These are phyloP conservation scores for Drosophila carrolli DNA, from an alignment of 1,140 invertebrate species.

Conservation along the genomic window DNA sequence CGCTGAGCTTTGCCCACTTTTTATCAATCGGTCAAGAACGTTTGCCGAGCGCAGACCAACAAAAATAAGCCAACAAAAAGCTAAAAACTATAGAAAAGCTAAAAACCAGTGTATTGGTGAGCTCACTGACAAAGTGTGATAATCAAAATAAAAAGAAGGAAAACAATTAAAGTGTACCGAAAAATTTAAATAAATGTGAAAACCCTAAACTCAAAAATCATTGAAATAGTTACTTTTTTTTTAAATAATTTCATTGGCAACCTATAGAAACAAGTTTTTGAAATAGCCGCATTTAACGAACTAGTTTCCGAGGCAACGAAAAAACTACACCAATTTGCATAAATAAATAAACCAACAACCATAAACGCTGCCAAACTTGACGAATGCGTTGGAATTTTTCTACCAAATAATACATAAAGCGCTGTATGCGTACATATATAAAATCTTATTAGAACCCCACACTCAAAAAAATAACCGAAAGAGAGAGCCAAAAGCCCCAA, in stretches of 20 bases:
- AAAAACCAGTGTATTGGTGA: constrained; percentile 16
- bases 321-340: constrained; percentile 63
- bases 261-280: constrained; percentile 11
- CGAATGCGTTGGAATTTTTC: constrained; percentile 68
- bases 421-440: constrained; percentile 15
- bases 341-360: constrained; percentile 77
- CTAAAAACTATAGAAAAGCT: constrained; percentile 8
- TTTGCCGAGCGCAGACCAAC: constrained; percentile 64
- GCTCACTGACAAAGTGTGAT: constrained; percentile 46
- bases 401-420: constrained; percentile 47
- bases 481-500: constrained; percentile 30
- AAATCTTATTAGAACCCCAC: constrained; percentile 58
- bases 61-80: constrained; percentile 28
- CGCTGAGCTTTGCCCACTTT: constrained; percentile 68
- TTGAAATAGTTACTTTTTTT: constrained; percentile 22
- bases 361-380: constrained; percentile 56
- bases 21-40: constrained; percentile 82
- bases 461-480: constrained; percentile 3
- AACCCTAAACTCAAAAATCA: constrained; percentile 6
- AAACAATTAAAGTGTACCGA: constrained; percentile 34
- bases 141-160: constrained; percentile 68
- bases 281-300: constrained; percentile 56
- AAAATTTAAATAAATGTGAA: constrained; percentile 28
- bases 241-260: constrained; percentile 22
- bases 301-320: constrained; percentile 61